Evolutionary conservation across 2,888 invertebrate genomes (phyloP).

Genomic region (Saturnia pavonia): DNA sequence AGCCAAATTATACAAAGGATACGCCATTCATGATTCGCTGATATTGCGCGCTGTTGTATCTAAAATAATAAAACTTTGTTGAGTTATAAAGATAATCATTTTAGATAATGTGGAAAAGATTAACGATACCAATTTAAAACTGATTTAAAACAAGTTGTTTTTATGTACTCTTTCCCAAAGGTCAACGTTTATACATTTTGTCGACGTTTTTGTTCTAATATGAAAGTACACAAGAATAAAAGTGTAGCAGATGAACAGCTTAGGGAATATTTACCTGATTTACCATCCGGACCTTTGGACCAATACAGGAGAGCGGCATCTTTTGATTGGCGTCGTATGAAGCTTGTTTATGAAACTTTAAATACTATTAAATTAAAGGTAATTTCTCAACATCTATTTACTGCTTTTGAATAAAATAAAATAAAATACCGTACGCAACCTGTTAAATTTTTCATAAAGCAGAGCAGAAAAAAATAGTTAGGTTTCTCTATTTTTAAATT

Average conservation of each 20-base stretch:
- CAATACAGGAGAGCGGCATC: conserved; percentile 83
- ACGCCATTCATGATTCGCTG: no score
- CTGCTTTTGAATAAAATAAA: no score
- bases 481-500: no score
- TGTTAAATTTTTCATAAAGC: no score
- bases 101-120: conserved; percentile 6
- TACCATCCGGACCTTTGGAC: conserved; percentile 84
- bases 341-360: conserved; percentile 63
- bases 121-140: conserved; percentile 9
- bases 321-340: conserved; percentile 86
- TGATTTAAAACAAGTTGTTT: background rate
- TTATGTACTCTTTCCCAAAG: conserved; percentile 15
- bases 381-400: no score
- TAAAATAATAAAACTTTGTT: background rate
- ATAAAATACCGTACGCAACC: no score
- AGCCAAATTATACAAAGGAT: no score
- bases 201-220: conserved; percentile 13
- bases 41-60: background rate
- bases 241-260: conserved; percentile 56
- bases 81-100: conserved; percentile 8
- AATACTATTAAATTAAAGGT: conserved; percentile 66
- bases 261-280: conserved; percentile 77
- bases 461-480: no score
- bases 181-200: conserved; percentile 12
- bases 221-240: conserved; percentile 29